Conservation (phyloP, 1,140 invertebrate genomes). For the Zaprionus capensis region DNA sequence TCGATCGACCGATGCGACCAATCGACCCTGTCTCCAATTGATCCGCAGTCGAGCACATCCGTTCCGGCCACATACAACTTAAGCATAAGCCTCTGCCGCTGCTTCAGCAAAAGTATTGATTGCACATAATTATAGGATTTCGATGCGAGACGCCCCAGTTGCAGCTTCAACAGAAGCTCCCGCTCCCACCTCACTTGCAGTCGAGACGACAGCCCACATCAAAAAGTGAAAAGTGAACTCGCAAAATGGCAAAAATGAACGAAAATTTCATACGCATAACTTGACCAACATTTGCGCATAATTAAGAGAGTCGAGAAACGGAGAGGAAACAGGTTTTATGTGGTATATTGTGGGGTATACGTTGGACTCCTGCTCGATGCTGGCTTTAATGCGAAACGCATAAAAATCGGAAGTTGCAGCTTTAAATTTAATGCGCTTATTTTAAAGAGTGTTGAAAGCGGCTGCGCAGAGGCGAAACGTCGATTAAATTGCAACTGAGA, state of each 20-base stretch:
- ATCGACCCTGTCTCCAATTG: constrained; percentile 13
- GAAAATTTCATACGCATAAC: constrained; percentile 43
- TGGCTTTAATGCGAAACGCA: constrained; percentile 55
- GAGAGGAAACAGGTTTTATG: constrained; percentile 61
- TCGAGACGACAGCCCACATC: constrained; percentile 31
- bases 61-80: constrained; percentile 41
- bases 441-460: constrained; percentile 80
- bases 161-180: neutral
- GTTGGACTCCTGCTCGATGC: constrained; percentile 1
- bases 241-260: constrained; percentile 37
- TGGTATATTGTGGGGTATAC: neutral
- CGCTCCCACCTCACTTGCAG: neutral
- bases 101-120: constrained; percentile 70
- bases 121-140: constrained; percentile 81
- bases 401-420: constrained; percentile 78
- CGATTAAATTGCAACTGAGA: constrained; percentile 14
- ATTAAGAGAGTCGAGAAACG: constrained; percentile 52
- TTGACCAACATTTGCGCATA: constrained; percentile 74
- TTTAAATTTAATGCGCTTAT: constrained; percentile 76
- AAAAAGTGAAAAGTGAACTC: constrained; percentile 60
- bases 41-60: constrained; percentile 50
- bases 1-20: neutral
- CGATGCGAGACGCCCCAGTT: constrained; percentile 36
- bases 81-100: constrained; percentile 47
- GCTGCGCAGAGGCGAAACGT: constrained; percentile 19